Base-by-base conservation (phyloP, 2,888 invertebrate genomes). In the Aspidiotus rigidus region DNA sequence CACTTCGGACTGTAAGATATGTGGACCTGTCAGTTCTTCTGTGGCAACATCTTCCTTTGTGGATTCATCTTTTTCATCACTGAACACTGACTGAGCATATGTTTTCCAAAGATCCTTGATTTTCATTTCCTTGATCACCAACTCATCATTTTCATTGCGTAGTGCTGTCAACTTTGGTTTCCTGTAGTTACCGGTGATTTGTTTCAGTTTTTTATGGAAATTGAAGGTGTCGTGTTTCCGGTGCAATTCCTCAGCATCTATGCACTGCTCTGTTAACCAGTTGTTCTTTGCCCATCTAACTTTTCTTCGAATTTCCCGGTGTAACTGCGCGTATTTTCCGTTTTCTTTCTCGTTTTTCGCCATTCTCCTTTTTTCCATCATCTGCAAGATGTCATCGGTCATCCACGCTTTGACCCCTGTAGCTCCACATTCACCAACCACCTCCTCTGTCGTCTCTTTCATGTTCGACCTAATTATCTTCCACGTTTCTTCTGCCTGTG, bases 261-360 rank as follows among this genome's bases (percentile, higher is more conserved):
- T 10, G 11, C 8, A 44, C 49, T 44, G 49, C 11, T 44, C 11
- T 8, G 49, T 44, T 44, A 44, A 11, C 49, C 49, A 44, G 49
- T 44, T 11, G 49, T 44, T 44, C 49, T 44, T 44, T 8, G 49
- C 49, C 49, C 11, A 11, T 44, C 49, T 8, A n/a, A 56, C 56
- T 56, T 56, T 56, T 56, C 56, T 56, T 11, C 56, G n/a, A 56
- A 56, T 56, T n/a, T 56, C 56, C 56, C 56, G 56, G n/a, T 56
- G 56, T 56, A 56, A 56, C n/a, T 56, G 56, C 17, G 56, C 56
- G n/a, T 56, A 56, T 56, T 56, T 56, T 56, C 56, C 17, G 8
- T 56, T 56, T 56, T 56, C 56, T n/a, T 56, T 56, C 56, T 56
- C 17, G 56, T 11, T 56, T 15, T 56, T 56, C 8, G 56, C 56